These are phyloP conservation scores for Philaethria dido DNA, from an alignment of 2,888 invertebrate genomes.

Conservation along the genomic window DNA sequence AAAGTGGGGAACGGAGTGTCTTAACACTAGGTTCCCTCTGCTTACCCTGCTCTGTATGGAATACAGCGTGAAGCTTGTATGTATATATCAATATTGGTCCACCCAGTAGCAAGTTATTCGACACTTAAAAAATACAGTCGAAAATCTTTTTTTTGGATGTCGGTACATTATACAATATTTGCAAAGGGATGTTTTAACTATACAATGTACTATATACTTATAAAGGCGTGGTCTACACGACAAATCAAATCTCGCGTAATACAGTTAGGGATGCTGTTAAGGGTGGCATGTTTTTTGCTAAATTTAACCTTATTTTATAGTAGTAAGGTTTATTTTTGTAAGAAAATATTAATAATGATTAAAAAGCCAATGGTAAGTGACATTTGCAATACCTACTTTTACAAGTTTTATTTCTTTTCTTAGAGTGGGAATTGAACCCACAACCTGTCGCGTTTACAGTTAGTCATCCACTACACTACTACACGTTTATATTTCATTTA, in stretches of 20 bases:
- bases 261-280: constrained; percentile 50
- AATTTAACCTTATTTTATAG: not conserved
- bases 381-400: not conserved
- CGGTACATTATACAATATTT: not conserved
- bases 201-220: constrained; percentile 11
- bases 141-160: too few relatives aligned
- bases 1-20: too few relatives aligned
- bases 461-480: too few relatives aligned
- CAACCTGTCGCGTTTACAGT: too few relatives aligned
- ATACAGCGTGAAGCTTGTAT: too few relatives aligned
- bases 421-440: too few relatives aligned
- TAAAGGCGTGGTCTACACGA: constrained; percentile 51
- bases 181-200: not conserved
- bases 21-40: too few relatives aligned
- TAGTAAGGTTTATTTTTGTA: not conserved
- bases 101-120: too few relatives aligned
- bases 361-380: constrained; percentile 18
- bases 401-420: not conserved
- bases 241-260: constrained; percentile 52
- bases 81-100: too few relatives aligned
- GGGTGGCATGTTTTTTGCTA: constrained; percentile 30
- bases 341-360: not conserved
- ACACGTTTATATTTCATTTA: constrained; percentile 62
- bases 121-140: too few relatives aligned
- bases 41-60: too few relatives aligned